Conservation (phyloP, 2,888 invertebrate species). For the Polydrusus pterygomalis region DNA sequence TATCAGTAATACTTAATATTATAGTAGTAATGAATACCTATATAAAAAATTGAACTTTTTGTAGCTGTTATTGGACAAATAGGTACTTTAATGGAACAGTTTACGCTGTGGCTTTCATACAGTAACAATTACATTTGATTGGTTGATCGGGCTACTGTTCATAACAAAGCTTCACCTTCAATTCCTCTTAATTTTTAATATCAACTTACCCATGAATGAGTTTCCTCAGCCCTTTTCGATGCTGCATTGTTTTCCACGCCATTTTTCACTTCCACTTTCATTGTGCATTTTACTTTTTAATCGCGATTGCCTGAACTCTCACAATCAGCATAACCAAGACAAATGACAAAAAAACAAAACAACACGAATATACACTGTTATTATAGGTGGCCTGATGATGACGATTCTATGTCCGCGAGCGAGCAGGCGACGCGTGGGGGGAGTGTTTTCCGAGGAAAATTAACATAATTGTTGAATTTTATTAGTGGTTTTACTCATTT, state of each 20-base stretch:
- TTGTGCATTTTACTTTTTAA: constrained; percentile 50
- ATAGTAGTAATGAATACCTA: no score
- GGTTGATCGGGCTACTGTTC: not conserved
- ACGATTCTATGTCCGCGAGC: constrained; percentile 4
- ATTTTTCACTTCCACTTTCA: constrained; percentile 53
- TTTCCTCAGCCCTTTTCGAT: constrained; percentile 37
- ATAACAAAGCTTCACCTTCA: no score
- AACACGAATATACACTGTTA: not conserved
- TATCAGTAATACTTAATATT: no score
- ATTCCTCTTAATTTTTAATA: no score
- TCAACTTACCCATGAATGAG: constrained; percentile 46
- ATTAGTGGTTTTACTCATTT: constrained; percentile 12
- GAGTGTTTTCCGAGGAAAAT: constrained; percentile 24
- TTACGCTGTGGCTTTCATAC: not conserved
- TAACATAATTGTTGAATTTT: constrained; percentile 18
- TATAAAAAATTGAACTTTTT: no score
- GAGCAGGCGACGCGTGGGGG: not conserved
- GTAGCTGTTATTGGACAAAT: no score
- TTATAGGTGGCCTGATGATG: not conserved
- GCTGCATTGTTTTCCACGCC: constrained; percentile 40
- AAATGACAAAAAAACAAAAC: constrained; percentile 1
- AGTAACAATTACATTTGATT: not conserved
- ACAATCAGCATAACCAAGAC: not conserved
- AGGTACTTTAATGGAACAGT: no score
- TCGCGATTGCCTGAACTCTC: constrained; percentile 24